Evolutionary conservation across 1,140 invertebrate genomes (phyloP).

Genomic region (Ylistrum balloti): DNA sequence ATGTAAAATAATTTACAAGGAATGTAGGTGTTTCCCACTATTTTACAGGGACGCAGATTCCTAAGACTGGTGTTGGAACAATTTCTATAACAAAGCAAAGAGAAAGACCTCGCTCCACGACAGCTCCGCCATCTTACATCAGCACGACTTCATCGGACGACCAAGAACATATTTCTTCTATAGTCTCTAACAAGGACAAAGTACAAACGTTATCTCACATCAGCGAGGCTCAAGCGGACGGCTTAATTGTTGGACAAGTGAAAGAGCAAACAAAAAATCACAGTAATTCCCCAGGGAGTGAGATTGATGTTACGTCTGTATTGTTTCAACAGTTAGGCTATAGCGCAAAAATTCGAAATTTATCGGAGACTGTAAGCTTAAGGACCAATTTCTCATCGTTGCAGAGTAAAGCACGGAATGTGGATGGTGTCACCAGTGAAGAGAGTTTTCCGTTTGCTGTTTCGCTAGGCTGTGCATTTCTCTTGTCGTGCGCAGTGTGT

Average conservation of each 20-base stretch:
- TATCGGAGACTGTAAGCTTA: background rate
- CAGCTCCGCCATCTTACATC: background rate
- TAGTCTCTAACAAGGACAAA: background rate
- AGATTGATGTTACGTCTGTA: too few species aligned
- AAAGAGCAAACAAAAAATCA: too few species aligned
- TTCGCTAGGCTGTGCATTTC: background rate
- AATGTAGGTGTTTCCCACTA: too few species aligned
- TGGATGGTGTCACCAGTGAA: background rate
- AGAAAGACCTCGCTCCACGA: background rate
- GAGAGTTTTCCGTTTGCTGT: background rate
- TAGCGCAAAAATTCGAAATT: too few species aligned
- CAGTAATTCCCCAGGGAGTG: too few species aligned
- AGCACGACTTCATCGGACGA: background rate
- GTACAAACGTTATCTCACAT: too few species aligned
- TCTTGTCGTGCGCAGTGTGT: background rate
- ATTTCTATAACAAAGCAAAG: background rate
- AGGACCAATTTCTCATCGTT: background rate
- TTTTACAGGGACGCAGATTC: background rate
- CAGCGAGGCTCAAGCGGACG: background rate
- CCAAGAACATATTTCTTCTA: background rate
- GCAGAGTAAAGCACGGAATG: background rate
- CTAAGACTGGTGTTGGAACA: background rate
- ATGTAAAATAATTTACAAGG: too few species aligned
- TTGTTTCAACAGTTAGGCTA: too few species aligned
- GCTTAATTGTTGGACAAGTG: background rate